Conservation (phyloP, 2,888 invertebrate genomes). For the Vanessa cardui region DNA sequence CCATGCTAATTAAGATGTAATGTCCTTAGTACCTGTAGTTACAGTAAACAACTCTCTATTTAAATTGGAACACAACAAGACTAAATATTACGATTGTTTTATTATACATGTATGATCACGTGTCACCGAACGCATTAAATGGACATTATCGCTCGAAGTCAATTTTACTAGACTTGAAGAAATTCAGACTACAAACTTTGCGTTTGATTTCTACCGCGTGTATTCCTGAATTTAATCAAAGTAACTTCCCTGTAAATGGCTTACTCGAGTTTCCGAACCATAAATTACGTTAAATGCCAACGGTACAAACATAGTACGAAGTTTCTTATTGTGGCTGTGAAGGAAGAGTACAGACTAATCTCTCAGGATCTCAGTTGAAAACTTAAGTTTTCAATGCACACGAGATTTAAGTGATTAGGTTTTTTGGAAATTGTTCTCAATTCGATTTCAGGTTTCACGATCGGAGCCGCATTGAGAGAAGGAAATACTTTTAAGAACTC, state of each 20-base stretch:
- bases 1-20: too few relatives aligned
- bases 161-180: slow-evolving; percentile 11
- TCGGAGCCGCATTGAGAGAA: too few relatives aligned
- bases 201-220: slow-evolving; percentile 37
- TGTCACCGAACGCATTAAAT: slow-evolving; percentile 6
- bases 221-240: slow-evolving; percentile 48
- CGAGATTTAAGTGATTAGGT: too few relatives aligned
- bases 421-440: too few relatives aligned
- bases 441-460: too few relatives aligned
- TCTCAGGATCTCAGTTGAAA: neutral
- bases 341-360: neutral
- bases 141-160: slow-evolving; percentile 19
- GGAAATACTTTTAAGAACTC: too few relatives aligned
- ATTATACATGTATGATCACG: neutral
- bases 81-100: too few relatives aligned
- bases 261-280: slow-evolving; percentile 28
- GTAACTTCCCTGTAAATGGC: slow-evolving; percentile 40
- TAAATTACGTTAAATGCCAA: slow-evolving; percentile 22
- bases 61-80: too few relatives aligned
- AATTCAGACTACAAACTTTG: slow-evolving; percentile 24
- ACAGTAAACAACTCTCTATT: too few relatives aligned
- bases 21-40: too few relatives aligned
- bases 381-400: neutral
- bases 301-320: slow-evolving; percentile 3
- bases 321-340: slow-evolving; percentile 10